Conservation (phyloP, 2,888 invertebrate species). For the Lamellibrachia columna region DNA sequence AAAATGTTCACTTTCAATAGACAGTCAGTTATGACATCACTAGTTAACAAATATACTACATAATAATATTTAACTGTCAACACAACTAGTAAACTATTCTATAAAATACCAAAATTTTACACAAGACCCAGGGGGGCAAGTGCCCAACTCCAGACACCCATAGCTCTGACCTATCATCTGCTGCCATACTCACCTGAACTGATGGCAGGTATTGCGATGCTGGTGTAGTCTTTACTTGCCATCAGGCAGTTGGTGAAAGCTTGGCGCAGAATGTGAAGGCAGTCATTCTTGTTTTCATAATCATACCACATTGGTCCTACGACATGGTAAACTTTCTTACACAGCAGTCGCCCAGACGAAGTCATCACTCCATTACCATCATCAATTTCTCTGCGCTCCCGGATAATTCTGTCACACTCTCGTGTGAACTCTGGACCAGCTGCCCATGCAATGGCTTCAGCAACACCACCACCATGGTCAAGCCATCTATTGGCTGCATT, state of each 20-base stretch:
- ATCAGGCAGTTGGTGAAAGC: slow-evolving; percentile 20
- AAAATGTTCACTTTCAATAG: too few relatives aligned
- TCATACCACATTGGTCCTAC: background rate
- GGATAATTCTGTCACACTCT: background rate
- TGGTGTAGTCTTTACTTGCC: slow-evolving; percentile 21
- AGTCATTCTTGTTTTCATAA: background rate
- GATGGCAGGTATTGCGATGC: slow-evolving; percentile 18
- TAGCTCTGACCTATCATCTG: background rate
- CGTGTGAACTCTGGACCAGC: background rate
- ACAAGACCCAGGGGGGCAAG: too few relatives aligned
- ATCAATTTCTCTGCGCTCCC: background rate
- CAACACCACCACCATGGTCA: background rate
- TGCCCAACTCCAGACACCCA: too few relatives aligned
- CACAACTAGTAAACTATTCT: too few relatives aligned
- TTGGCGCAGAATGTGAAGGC: background rate
- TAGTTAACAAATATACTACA: too few relatives aligned
- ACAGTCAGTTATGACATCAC: too few relatives aligned
- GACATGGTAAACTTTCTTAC: background rate
- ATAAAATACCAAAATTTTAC: too few relatives aligned
- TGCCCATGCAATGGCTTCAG: slow-evolving; percentile 8
- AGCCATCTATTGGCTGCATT: background rate
- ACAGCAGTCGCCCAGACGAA: background rate
- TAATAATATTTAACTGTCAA: too few relatives aligned
- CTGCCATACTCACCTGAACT: slow-evolving; percentile 5
- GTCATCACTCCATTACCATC: background rate